phyloP scores from a whole-genome alignment of 2,888 invertebrate genomes.

The Spialia ferax region DNA sequence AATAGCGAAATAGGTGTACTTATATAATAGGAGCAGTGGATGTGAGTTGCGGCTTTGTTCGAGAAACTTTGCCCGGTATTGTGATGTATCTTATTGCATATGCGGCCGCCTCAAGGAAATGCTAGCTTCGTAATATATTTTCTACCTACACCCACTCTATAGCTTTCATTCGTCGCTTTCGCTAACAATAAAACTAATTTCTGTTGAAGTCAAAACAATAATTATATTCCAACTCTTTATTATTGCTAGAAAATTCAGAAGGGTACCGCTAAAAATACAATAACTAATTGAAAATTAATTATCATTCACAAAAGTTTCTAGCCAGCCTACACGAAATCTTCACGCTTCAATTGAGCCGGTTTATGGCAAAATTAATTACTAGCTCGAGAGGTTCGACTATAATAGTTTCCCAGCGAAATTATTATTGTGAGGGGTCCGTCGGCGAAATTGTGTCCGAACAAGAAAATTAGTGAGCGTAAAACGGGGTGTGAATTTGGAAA shows the following conservation, averaged over 20 bases:
- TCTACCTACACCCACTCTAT: neutral
- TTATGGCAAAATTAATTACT: constrained; percentile 85
- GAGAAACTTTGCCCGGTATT: constrained; percentile 71
- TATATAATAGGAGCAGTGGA: constrained; percentile 62
- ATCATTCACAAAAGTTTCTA: constrained; percentile 73
- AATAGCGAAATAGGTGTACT: constrained; percentile 71
- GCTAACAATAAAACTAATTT: neutral
- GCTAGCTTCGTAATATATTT: constrained; percentile 52
- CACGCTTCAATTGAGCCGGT: constrained; percentile 84
- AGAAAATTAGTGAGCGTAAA: constrained; percentile 87
- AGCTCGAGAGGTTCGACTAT: constrained; percentile 83
- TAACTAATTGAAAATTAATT: constrained; percentile 73
- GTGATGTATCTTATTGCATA: constrained; percentile 78
- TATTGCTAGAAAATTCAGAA: constrained; percentile 32
- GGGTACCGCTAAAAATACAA: constrained; percentile 64
- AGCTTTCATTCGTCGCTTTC: neutral
- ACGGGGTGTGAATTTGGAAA: constrained; percentile 84
- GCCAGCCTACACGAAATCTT: constrained; percentile 81
- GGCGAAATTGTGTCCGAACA: constrained; percentile 84
- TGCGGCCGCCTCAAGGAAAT: constrained; percentile 63
- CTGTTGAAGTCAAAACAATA: constrained; percentile 33
- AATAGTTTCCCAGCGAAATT: constrained; percentile 84
- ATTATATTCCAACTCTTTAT: constrained; percentile 40
- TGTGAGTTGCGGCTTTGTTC: constrained; percentile 79
- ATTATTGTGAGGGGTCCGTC: constrained; percentile 81